Conservation (phyloP, 2,888 invertebrate species). For the Aporophyla nigra region DNA sequence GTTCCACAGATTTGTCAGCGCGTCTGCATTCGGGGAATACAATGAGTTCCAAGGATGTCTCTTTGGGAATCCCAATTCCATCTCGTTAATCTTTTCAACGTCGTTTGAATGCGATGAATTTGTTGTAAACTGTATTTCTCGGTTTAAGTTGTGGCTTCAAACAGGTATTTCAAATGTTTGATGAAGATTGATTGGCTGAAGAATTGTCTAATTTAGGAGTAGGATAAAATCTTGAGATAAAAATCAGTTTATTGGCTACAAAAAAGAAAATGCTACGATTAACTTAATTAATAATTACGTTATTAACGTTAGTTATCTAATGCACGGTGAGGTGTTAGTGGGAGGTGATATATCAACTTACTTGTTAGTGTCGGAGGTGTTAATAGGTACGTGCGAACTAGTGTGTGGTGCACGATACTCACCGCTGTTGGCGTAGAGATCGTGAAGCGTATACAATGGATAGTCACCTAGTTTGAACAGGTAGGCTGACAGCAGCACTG, state of each 20-base stretch:
- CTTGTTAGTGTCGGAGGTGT: constrained; percentile 70
- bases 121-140: constrained; percentile 34
- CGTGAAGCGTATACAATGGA: constrained; percentile 89
- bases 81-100: constrained; percentile 53
- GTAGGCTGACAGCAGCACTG: constrained; percentile 88
- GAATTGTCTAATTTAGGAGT: neutral
- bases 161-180: constrained; percentile 19
- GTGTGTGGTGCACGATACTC: constrained; percentile 85
- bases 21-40: constrained; percentile 44
- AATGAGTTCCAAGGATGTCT: constrained; percentile 48
- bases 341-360: constrained; percentile 66
- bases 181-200: constrained; percentile 18
- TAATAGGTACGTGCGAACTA: constrained; percentile 73
- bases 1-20: constrained; percentile 49
- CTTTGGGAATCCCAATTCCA: constrained; percentile 44
- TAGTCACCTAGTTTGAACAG: constrained; percentile 91
- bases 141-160: constrained; percentile 17
- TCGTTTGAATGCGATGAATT: constrained; percentile 48
- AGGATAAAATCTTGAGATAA: neutral
- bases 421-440: constrained; percentile 85
- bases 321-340: constrained; percentile 62
- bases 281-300: constrained; percentile 44
- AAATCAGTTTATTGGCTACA: constrained; percentile 21
- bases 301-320: constrained; percentile 49
- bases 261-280: constrained; percentile 25